These are phyloP conservation scores for Xestia rhomboidea DNA, from an alignment of 2,888 invertebrate species.

Conservation along the genomic window DNA sequence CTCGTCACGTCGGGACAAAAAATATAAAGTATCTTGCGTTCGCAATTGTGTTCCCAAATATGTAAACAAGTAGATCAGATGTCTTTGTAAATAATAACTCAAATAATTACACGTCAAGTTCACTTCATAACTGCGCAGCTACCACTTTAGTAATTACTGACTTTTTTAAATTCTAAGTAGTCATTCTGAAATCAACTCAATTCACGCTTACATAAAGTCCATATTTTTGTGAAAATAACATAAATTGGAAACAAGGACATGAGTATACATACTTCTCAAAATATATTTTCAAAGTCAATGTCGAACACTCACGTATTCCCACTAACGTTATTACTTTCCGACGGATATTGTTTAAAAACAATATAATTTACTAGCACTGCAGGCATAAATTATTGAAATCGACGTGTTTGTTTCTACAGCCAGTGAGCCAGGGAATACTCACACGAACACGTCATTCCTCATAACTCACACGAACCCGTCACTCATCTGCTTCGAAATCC, in stretches of 20 bases:
- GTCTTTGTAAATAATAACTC: not conserved
- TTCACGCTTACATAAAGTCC: not conserved
- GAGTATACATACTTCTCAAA: not conserved
- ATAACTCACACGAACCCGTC: slow-evolving; percentile 20
- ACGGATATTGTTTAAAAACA: slow-evolving; percentile 45
- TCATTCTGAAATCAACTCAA: not conserved
- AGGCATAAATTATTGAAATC: slow-evolving; percentile 44
- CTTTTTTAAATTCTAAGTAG: not conserved
- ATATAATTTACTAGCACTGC: slow-evolving; percentile 43
- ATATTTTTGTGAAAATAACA: not conserved
- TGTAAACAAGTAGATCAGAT: not conserved
- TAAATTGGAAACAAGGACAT: not conserved
- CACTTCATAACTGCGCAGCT: not conserved
- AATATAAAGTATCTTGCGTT: not conserved
- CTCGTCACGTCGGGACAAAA: not conserved
- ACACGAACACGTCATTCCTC: slow-evolving; percentile 13
- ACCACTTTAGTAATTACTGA: not conserved
- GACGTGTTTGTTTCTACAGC: slow-evolving; percentile 39
- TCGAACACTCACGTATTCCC: slow-evolving; percentile 1
- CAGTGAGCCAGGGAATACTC: slow-evolving; percentile 15
- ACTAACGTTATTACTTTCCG: slow-evolving; percentile 45
- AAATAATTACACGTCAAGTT: not conserved
- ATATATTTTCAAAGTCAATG: slow-evolving; percentile 38
- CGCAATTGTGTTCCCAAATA: not conserved
- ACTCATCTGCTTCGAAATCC: no score